phyloP scores from a whole-genome alignment of 92 coral and sea anemone genomes.

The Epizoanthus stellaris region DNA sequence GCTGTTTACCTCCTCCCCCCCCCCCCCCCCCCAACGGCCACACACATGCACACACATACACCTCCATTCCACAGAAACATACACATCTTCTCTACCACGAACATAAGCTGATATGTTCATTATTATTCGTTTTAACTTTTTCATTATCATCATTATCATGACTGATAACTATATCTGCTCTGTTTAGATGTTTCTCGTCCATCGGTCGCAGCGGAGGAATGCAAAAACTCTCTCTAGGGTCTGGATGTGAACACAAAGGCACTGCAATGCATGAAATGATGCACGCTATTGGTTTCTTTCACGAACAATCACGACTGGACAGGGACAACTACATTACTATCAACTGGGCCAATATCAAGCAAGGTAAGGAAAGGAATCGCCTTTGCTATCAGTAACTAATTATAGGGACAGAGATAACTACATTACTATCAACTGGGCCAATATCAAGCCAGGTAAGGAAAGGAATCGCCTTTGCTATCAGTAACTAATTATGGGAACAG shows the following conservation, averaged over 20 bases:
- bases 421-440: conserved; percentile 27
- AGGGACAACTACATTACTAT: conserved; percentile 23
- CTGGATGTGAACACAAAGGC: conserved; percentile 34
- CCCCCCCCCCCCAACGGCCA: too few relatives aligned
- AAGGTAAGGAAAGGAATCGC: background rate
- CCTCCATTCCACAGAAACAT: too few relatives aligned
- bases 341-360: conserved; percentile 32
- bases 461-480: background rate
- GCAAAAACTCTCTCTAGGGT: conserved; percentile 41
- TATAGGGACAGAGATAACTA: background rate
- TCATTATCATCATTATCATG: too few relatives aligned
- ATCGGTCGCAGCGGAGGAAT: conserved; percentile 30
- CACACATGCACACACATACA: too few relatives aligned
- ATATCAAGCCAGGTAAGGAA: conserved; percentile 14
- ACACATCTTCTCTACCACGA: too few relatives aligned
- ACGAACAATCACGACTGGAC: conserved; percentile 43
- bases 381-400: background rate
- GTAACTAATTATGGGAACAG: background rate
- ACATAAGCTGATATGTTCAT: too few relatives aligned
- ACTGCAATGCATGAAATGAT: conserved; percentile 39
- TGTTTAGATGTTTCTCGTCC: conserved; percentile 41
- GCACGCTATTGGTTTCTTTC: conserved; percentile 44
- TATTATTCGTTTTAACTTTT: too few relatives aligned
- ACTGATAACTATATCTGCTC: background rate
- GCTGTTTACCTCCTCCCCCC: too few relatives aligned